Evolutionary conservation across 2,888 invertebrate species (phyloP).

Genomic region (Stenchaetothrips biformis): DNA sequence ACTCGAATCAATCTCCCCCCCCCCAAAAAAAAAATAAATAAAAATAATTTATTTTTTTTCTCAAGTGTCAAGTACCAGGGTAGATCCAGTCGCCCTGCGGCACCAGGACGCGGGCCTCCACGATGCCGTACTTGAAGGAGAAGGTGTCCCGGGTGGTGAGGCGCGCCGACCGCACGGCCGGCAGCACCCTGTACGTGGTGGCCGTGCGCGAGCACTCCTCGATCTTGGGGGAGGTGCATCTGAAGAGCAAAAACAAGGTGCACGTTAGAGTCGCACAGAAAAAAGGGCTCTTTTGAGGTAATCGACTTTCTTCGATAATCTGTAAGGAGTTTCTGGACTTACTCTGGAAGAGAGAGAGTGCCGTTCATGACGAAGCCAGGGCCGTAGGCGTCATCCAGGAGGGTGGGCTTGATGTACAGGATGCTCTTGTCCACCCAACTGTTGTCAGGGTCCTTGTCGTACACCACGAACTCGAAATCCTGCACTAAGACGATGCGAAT

Average conservation of each 20-base stretch:
- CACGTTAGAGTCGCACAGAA: too few species aligned
- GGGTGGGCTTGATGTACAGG: constrained; percentile 28
- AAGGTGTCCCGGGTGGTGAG: constrained; percentile 32
- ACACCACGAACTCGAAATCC: constrained; percentile 3
- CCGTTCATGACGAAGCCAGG: constrained; percentile 16
- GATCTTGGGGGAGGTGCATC: not conserved
- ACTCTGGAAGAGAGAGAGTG: not conserved
- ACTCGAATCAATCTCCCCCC: too few species aligned
- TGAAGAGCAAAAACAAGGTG: too few species aligned
- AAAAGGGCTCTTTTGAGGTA: too few species aligned
- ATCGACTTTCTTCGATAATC: too few species aligned
- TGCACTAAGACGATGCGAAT: not conserved
- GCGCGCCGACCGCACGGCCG: constrained; percentile 33
- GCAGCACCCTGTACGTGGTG: constrained; percentile 28
- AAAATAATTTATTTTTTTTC: too few species aligned
- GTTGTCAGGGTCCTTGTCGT: constrained; percentile 16
- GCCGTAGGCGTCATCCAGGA: not conserved
- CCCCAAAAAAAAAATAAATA: too few species aligned
- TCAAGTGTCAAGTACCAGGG: constrained; percentile 34
- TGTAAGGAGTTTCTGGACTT: not conserved
- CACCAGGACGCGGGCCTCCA: constrained; percentile 34
- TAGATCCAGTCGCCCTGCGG: constrained; percentile 36
- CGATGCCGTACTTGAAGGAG: constrained; percentile 34
- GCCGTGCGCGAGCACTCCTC: constrained; percentile 6
- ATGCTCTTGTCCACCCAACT: not conserved